Evolutionary conservation across 1,140 invertebrate species (phyloP).

Genomic region (Vanessa atalanta): DNA sequence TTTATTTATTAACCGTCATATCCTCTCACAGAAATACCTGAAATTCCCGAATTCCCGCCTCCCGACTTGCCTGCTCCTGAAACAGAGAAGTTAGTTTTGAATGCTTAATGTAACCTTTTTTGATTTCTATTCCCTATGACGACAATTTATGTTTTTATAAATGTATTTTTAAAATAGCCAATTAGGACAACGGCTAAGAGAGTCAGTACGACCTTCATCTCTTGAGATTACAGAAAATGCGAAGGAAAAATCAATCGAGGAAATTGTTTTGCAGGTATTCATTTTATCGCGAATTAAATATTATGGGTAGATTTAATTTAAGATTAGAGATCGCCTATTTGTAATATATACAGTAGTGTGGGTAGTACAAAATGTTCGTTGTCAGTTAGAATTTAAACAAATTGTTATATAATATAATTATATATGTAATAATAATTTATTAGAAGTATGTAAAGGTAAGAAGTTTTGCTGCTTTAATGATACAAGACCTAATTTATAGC

Average conservation of each 20-base stretch:
- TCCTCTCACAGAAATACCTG: slow-evolving; percentile 63
- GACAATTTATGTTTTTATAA: background rate
- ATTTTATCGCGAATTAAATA: background rate
- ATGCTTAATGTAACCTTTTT: background rate
- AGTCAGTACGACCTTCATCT: background rate
- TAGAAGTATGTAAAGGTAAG: background rate
- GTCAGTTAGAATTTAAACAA: background rate
- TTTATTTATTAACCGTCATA: slow-evolving; percentile 35
- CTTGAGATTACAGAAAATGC: slow-evolving; percentile 7
- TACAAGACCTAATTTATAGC: no score
- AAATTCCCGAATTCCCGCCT: slow-evolving; percentile 66
- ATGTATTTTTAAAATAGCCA: background rate
- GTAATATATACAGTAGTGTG: background rate
- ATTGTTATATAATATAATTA: slow-evolving; percentile 17
- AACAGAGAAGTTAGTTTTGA: slow-evolving; percentile 57
- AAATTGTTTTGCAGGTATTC: slow-evolving; percentile 47
- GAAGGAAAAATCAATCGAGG: slow-evolving; percentile 17
- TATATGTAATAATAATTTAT: background rate
- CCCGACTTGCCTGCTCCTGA: slow-evolving; percentile 51
- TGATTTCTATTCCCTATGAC: background rate
- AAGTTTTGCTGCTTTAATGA: no score
- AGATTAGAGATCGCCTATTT: background rate
- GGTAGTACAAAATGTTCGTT: background rate
- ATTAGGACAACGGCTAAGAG: background rate
- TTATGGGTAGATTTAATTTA: background rate